A percentile compares a stretch with the other conserved stretches of the same genome.
These are phyloP conservation scores for Trachelus troglodyta DNA, from an alignment of 2,888 invertebrate genomes.

Conservation along the genomic window DNA sequence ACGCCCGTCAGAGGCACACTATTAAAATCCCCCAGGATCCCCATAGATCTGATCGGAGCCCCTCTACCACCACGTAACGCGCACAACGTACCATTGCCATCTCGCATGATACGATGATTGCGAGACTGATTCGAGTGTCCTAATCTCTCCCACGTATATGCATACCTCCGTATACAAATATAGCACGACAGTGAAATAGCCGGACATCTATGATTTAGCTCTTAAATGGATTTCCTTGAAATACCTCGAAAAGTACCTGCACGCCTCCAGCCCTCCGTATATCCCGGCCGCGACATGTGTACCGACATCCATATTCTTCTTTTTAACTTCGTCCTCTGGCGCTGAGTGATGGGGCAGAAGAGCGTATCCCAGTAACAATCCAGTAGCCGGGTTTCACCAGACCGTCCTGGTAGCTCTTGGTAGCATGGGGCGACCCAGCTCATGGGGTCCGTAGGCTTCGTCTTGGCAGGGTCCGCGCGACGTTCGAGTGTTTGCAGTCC, in stretches of 20 bases:
- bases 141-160: not conserved
- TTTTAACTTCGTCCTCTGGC: not conserved
- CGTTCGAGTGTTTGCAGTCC: slow-evolving; percentile 65
- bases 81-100: not conserved
- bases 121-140: not conserved
- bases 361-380: not conserved
- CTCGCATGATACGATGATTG: slow-evolving; percentile 1
- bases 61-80: not conserved
- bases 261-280: not conserved
- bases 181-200: not conserved
- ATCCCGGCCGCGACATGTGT: not conserved
- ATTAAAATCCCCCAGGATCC: slow-evolving; percentile 9
- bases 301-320: not conserved
- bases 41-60: not conserved
- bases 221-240: not conserved
- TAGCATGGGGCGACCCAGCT: slow-evolving; percentile 21
- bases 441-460: slow-evolving; percentile 36
- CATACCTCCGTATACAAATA: not conserved
- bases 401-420: slow-evolving; percentile 10
- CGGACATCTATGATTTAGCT: not conserved
- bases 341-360: not conserved
- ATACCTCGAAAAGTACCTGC: not conserved
- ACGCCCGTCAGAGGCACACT: slow-evolving; percentile 57
- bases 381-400: not conserved
- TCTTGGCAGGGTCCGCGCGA: slow-evolving; percentile 40